Percentiles rank a stretch among this genome's conserved stretches.
Conservation (phyloP, 2,888 invertebrate genomes). For the Itoplectis maculator region DNA sequence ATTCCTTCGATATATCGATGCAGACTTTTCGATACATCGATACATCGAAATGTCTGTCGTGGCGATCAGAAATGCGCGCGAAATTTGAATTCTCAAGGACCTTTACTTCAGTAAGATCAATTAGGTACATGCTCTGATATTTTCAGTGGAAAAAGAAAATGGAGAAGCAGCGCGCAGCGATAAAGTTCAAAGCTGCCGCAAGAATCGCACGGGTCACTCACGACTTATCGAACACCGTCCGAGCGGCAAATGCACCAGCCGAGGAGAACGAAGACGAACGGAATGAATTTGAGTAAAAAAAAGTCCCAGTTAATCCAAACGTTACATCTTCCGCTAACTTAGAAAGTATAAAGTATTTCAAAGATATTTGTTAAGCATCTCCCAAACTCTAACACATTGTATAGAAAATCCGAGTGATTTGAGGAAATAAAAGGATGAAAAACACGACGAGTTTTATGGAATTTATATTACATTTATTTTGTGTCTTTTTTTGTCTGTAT, state of each 20-base stretch:
- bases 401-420: too few relatives aligned
- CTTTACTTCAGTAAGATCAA: too few relatives aligned
- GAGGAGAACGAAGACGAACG: conserved; percentile 70
- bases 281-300: conserved; percentile 53
- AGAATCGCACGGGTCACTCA: conserved; percentile 86
- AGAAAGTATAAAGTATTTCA: too few relatives aligned
- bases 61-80: background rate
- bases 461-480: conserved; percentile 84
- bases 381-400: too few relatives aligned
- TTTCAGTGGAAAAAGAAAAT: conserved; percentile 89
- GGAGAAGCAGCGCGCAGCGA: conserved; percentile 88
- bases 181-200: conserved; percentile 89
- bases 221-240: conserved; percentile 77
- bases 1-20: conserved; percentile 1
- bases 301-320: background rate
- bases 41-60: background rate
- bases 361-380: too few relatives aligned
- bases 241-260: conserved; percentile 69
- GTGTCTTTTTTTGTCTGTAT: conserved; percentile 77
- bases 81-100: conserved; percentile 4
- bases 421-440: too few relatives aligned
- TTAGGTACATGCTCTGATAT: too few relatives aligned
- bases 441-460: conserved; percentile 76
- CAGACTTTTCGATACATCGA: conserved; percentile 3
- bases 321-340: background rate